Evolutionary conservation across 2,888 invertebrate species (phyloP).

Genomic region (Diachrysia chrysitis): DNA sequence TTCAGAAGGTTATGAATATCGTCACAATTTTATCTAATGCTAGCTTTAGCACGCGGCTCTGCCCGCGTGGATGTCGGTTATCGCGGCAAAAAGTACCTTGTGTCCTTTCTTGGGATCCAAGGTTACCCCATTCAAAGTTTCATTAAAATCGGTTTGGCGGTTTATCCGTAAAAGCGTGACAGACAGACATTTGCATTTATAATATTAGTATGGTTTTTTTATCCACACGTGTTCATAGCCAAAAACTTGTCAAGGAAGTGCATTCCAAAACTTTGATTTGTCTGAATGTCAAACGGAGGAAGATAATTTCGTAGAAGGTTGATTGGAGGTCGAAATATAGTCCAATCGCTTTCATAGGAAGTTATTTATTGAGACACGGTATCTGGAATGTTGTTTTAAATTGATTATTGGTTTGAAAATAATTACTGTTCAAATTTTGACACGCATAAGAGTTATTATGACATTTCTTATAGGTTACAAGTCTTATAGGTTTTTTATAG

Average conservation of each 20-base stretch:
- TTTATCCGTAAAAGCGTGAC: too few species aligned
- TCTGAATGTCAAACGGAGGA: constrained; percentile 39
- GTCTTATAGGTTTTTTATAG: too few species aligned
- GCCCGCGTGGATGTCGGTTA: too few species aligned
- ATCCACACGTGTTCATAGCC: not conserved
- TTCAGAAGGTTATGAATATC: not conserved
- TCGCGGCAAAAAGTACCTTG: too few species aligned
- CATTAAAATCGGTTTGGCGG: too few species aligned
- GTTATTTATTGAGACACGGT: constrained; percentile 48
- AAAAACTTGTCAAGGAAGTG: constrained; percentile 55
- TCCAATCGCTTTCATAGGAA: constrained; percentile 58
- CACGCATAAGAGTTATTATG: not conserved
- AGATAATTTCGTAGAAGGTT: constrained; percentile 59
- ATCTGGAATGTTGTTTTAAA: constrained; percentile 38
- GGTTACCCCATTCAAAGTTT: too few species aligned
- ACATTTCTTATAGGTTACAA: not conserved
- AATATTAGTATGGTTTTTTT: too few species aligned
- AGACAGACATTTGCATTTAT: too few species aligned
- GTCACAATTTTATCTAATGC: too few species aligned
- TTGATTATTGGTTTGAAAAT: constrained; percentile 41
- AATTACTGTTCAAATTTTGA: constrained; percentile 25
- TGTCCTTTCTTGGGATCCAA: too few species aligned
- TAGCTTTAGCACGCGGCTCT: too few species aligned
- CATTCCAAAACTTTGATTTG: constrained; percentile 39
- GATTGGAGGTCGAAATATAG: constrained; percentile 59